Percentiles rank a stretch among this genome's conserved stretches.
Evolutionary conservation across 2,888 invertebrate species (phyloP).

Genomic region (Sinodicranocentrus sp.): DNA sequence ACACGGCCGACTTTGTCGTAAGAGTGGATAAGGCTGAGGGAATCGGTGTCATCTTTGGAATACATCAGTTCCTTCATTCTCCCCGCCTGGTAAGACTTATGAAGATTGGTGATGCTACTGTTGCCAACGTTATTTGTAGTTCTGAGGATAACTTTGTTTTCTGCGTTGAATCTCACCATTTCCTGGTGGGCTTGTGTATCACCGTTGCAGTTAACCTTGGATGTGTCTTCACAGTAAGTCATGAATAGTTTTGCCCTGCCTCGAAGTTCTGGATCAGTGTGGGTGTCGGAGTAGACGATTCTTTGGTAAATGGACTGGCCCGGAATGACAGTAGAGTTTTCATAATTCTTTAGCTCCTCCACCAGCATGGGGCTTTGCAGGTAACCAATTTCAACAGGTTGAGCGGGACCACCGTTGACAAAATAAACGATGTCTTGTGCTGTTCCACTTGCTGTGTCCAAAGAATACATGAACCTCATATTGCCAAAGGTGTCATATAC

Average conservation of each 20-base stretch:
- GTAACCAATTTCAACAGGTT: conserved; percentile 10
- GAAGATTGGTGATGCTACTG: not conserved
- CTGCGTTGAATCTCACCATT: not conserved
- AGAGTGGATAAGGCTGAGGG: not conserved
- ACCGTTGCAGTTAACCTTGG: not conserved
- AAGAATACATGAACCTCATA: conserved; percentile 33
- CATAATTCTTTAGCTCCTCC: not conserved
- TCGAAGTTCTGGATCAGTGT: conserved; percentile 9
- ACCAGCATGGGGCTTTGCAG: not conserved
- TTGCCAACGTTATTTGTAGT: not conserved
- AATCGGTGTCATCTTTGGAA: not conserved
- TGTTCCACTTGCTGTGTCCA: no score
- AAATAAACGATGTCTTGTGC: conserved; percentile 20
- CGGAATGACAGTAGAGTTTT: not conserved
- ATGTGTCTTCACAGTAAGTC: not conserved
- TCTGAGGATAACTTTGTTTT: not conserved
- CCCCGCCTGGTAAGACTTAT: not conserved
- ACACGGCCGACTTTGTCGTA: conserved; percentile 28
- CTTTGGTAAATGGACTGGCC: not conserved
- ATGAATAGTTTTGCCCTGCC: not conserved
- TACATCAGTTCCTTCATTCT: not conserved
- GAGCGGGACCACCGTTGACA: not conserved
- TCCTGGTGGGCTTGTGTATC: conserved; percentile 14
- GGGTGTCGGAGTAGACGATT: not conserved
- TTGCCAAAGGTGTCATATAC: conserved; percentile 19